A percentile compares a stretch with the other conserved stretches of the same genome.
These are phyloP conservation scores for Hydrochoerus hydrochaeris DNA, from an alignment of 2,113 vertebrate species.

Conservation along the genomic window DNA sequence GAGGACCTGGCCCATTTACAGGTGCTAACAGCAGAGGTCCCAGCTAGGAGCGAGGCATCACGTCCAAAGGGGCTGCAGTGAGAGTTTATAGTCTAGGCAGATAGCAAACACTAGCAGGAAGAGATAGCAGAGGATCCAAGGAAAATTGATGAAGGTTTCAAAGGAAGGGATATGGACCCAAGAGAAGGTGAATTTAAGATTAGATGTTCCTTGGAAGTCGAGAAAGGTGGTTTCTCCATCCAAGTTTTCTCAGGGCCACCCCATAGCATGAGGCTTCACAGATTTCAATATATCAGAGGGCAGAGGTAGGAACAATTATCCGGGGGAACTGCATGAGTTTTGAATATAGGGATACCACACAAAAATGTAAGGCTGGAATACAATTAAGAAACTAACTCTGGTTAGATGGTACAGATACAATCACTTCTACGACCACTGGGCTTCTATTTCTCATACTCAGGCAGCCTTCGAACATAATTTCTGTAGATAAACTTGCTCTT, in stretches of 20 bases:
- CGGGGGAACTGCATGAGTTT: background rate
- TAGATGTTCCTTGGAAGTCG: background rate
- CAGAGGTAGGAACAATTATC: background rate
- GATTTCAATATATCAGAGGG: background rate
- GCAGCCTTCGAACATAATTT: background rate
- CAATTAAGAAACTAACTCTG: background rate
- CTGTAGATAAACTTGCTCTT: background rate
- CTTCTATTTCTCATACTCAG: background rate
- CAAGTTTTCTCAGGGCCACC: background rate
- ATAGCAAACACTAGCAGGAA: background rate
- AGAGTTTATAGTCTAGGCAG: background rate
- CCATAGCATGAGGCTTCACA: background rate
- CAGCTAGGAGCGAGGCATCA: background rate
- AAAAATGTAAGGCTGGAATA: background rate
- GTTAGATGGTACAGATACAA: background rate
- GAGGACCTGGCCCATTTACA: background rate
- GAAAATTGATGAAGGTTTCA: background rate
- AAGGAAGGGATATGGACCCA: background rate
- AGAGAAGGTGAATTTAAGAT: slow-evolving; percentile 28
- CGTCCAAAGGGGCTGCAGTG: background rate
- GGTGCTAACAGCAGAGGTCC: background rate
- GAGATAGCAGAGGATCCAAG: background rate
- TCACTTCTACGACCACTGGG: background rate
- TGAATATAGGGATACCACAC: background rate
- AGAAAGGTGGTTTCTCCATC: background rate